phyloP scores from a whole-genome alignment of 2,888 invertebrate genomes.

The Idaea aversata region DNA sequence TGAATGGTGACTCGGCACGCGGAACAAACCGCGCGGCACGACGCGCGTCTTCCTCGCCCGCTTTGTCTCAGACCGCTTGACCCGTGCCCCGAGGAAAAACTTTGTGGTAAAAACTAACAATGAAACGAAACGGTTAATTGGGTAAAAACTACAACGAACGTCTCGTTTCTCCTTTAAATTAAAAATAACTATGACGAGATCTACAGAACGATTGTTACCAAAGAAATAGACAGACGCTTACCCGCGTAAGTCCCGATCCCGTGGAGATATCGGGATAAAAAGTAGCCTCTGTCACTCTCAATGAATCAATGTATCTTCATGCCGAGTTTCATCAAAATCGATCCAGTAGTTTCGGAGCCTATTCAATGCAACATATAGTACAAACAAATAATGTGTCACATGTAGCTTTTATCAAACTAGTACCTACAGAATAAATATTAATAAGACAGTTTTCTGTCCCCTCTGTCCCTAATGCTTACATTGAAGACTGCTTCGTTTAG shows the following conservation, averaged over 20 bases:
- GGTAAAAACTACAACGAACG: slow-evolving; percentile 57
- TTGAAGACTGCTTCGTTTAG: slow-evolving; percentile 34
- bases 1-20: slow-evolving; percentile 72
- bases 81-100: slow-evolving; percentile 76
- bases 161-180: slow-evolving; percentile 44
- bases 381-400: background rate
- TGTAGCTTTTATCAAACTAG: background rate
- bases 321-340: too few relatives aligned
- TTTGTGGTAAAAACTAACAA: slow-evolving; percentile 57
- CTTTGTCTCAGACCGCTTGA: slow-evolving; percentile 75
- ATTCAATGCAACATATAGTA: too few relatives aligned
- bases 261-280: too few relatives aligned
- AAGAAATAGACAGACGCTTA: background rate
- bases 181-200: slow-evolving; percentile 36
- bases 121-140: slow-evolving; percentile 60
- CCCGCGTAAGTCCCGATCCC: too few relatives aligned
- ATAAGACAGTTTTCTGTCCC: background rate
- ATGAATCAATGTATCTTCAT: too few relatives aligned
- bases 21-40: slow-evolving; percentile 69
- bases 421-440: background rate
- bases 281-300: too few relatives aligned
- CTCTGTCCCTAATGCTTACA: background rate
- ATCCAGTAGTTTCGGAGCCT: too few relatives aligned
- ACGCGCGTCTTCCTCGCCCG: slow-evolving; percentile 45
- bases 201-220: slow-evolving; percentile 34